phyloP scores from a whole-genome alignment of 2,797 vertebrate genomes.

The Erethizon dorsatum region DNA sequence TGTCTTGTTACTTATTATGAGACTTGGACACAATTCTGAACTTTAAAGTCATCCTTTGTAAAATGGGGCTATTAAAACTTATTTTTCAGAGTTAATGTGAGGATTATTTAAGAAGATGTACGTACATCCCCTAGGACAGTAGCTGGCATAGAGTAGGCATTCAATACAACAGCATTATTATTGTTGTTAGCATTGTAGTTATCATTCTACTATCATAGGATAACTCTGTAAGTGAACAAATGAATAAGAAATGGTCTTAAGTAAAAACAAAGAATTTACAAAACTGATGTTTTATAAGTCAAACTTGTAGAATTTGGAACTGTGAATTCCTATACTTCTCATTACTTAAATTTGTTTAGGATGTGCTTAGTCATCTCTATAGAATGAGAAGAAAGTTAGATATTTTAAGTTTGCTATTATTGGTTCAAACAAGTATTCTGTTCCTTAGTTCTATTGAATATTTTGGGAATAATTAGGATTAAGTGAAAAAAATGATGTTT shows the following conservation, averaged over 20 bases:
- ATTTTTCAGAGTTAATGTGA: background rate
- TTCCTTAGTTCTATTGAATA: background rate
- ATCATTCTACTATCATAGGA: background rate
- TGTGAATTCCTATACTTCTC: background rate
- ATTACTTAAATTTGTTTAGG: background rate
- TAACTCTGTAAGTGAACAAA: background rate
- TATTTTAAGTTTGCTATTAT: conserved; percentile 24
- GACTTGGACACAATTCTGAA: background rate
- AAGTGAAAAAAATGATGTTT: background rate
- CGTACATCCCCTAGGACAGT: background rate
- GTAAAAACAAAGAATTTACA: background rate
- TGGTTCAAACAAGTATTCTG: background rate
- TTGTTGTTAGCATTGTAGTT: background rate
- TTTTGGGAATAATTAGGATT: background rate
- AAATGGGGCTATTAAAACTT: background rate
- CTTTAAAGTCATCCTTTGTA: background rate
- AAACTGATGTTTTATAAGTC: background rate
- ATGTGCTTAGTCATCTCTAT: background rate
- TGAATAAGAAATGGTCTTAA: background rate
- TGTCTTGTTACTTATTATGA: background rate
- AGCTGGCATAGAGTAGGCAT: background rate
- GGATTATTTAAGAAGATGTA: background rate
- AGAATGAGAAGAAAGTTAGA: background rate
- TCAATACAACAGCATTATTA: background rate
- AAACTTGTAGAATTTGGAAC: background rate